A percentile compares a stretch with the other conserved stretches of the same genome.
Evolutionary conservation across 2,888 invertebrate species (phyloP).

Genomic region (Torymus aiolomorphi): DNA sequence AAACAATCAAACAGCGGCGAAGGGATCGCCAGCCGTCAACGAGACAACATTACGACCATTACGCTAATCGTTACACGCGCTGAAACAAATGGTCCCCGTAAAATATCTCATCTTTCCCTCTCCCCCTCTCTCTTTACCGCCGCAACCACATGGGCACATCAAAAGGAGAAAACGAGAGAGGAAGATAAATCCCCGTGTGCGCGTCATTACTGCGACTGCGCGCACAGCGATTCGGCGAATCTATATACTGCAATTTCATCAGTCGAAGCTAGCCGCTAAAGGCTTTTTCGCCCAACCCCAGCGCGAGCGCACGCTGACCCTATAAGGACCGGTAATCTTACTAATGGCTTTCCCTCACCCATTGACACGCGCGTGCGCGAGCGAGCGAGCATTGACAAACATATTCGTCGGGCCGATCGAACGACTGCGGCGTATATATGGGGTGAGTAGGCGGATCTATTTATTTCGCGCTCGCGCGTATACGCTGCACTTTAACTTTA

Average conservation of each 20-base stretch:
- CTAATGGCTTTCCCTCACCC: constrained; percentile 54
- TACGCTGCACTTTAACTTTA: constrained; percentile 31
- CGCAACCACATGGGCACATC: too few relatives aligned
- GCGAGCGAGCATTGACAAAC: constrained; percentile 33
- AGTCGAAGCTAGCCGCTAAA: constrained; percentile 4
- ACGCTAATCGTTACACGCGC: too few relatives aligned
- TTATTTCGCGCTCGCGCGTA: constrained; percentile 23
- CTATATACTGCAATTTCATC: constrained; percentile 18
- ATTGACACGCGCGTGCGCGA: not conserved
- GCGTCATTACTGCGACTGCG: too few relatives aligned
- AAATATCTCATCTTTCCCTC: too few relatives aligned
- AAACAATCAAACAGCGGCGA: too few relatives aligned
- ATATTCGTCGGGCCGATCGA: constrained; percentile 1
- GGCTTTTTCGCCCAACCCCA: constrained; percentile 14
- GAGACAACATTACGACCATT: too few relatives aligned
- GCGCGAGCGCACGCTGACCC: constrained; percentile 15
- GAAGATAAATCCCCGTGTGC: too few relatives aligned
- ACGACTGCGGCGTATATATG: not conserved
- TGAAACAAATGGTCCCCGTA: too few relatives aligned
- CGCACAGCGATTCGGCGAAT: not conserved
- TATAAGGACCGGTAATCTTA: constrained; percentile 45
- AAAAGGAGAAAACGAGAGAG: too few relatives aligned
- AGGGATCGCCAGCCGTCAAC: too few relatives aligned
- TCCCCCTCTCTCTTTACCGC: too few relatives aligned
- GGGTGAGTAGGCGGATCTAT: constrained; percentile 18